Evolutionary conservation across 1,140 invertebrate species (phyloP), one percentile per base, ranked within the genome.

Genomic region (Chrysopa pallens): DNA sequence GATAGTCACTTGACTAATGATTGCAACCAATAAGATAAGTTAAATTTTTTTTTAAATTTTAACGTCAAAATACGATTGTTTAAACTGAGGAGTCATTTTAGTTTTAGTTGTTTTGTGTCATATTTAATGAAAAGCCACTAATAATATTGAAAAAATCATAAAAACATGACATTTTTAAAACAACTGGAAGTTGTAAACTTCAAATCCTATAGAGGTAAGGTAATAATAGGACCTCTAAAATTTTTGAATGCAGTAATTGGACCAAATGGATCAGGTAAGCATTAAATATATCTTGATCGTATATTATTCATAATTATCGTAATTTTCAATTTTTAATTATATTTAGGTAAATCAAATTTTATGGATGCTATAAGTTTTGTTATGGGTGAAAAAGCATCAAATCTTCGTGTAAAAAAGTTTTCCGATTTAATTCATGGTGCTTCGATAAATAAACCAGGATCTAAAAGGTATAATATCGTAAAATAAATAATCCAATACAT

Each of bases 321-420:
- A 8, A 39, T n/a, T 42, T n/a, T n/a, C n/a, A n/a, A n/a, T n/a
- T n/a, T n/a, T n/a, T n/a, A n/a, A 14, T 33, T n/a, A 7, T n/a
- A 29, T 12, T 40, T 6, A 93, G 93, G 93, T 14, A 99, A 99
- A 69, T 98, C 94, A 0, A 99, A 99, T 64, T 94, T 98, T 57
- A 99, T 99, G 95, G 95, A 98, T 62, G 95, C 95, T 36, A 94
- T 99, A 48, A 96, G 92, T 73, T 99, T 98, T 73, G 95, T 99
- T 41, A 89, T 98, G 79, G 96, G 95, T 6, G 96, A 99, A 62
- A 94, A 93, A 60, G 95, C 94, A 0, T 84, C 82, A 29, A 85
- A 90, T 59, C 67, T 99, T 29, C 72, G 96, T 56, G 94, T 98
- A 0, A 97, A 94, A 63, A 74, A 89, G 43, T 72, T 98, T 1